Base-by-base conservation (phyloP, 2,797 vertebrate genomes). In the Takifugu rubripes region DNA sequence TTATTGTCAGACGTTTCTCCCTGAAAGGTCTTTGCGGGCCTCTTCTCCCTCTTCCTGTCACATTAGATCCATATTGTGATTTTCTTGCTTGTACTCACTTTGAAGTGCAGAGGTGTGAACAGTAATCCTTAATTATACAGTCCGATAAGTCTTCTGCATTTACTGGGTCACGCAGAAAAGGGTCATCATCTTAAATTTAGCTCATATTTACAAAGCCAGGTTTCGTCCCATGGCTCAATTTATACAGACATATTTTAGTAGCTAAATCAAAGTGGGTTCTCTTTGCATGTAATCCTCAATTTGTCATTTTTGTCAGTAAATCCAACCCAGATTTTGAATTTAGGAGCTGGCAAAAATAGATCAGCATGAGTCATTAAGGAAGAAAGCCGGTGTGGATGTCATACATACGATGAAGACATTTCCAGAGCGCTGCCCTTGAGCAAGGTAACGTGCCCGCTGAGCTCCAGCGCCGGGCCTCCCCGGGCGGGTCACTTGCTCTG, bases 81-180 rank as follows among this genome's bases (percentile, higher is more conserved):
- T 79, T 66, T 54, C 61, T 64, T 49, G 64, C 66, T 63, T 66
- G 75, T 40, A 21, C 42, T 53, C 25, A 21, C 61, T 84, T 84
- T 82, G 66, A 78, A 79, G 77, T 70, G 58, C 33, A 66, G 72
- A 70, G 65, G 53, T 78, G 46, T 53, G 49, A 54, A 56, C 72
- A 64, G 71, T 70, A 74, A 68, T 12, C 36, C 27, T 59, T 64
- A 70, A 81, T 82, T 80, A 67, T 56, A 52, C 9, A 12, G 49
- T 58, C 17, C 65, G 54, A 68, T 66, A 54, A 61, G 52, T 61
- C 31, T 33, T 33, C 67, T 65, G 27, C 61, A 52, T 73, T 71
- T 76, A 74, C 54, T 64, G 63, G 64, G 68, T 68, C 65, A 70
- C 50, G 25, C 54, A 60, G 51, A 73, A 69, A 59, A 33, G 21